A percentile compares a stretch with the other conserved stretches of the same genome.
These are phyloP conservation scores for Homarus americanus DNA, from an alignment of 1,140 invertebrate species.

Conservation along the genomic window DNA sequence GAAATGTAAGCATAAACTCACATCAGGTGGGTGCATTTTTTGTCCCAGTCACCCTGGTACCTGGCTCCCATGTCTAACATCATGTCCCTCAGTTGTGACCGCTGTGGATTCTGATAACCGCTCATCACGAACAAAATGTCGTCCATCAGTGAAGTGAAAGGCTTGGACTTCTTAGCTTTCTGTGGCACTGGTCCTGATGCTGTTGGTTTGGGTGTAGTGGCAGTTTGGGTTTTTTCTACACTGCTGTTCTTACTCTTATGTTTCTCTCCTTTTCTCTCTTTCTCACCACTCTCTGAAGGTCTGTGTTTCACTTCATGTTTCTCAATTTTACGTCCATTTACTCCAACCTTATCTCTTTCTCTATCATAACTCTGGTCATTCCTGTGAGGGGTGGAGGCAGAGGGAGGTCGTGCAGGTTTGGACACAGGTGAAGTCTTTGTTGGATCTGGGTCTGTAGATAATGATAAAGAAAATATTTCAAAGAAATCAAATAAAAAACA, in stretches of 20 bases:
- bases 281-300: constrained; percentile 28
- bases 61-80: constrained; percentile 88
- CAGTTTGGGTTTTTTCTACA: background rate
- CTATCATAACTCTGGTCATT: constrained; percentile 2
- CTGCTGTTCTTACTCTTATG: background rate
- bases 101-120: constrained; percentile 90
- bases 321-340: background rate
- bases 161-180: constrained; percentile 76
- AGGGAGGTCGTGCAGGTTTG: background rate
- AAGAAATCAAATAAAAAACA: too few relatives aligned
- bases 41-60: constrained; percentile 87
- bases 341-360: constrained; percentile 6
- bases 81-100: constrained; percentile 84
- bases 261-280: constrained; percentile 31
- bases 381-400: background rate
- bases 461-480: too few relatives aligned
- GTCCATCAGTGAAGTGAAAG: constrained; percentile 82
- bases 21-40: constrained; percentile 89
- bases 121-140: constrained; percentile 89
- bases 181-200: constrained; percentile 51
- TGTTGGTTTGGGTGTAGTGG: background rate
- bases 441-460: background rate
- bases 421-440: background rate
- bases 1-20: constrained; percentile 79
- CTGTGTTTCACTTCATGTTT: constrained; percentile 23